Percentiles rank a stretch among this genome's conserved stretches.
These are phyloP conservation scores for Melitaea athalia DNA, from an alignment of 2,888 invertebrate species.

Conservation along the genomic window DNA sequence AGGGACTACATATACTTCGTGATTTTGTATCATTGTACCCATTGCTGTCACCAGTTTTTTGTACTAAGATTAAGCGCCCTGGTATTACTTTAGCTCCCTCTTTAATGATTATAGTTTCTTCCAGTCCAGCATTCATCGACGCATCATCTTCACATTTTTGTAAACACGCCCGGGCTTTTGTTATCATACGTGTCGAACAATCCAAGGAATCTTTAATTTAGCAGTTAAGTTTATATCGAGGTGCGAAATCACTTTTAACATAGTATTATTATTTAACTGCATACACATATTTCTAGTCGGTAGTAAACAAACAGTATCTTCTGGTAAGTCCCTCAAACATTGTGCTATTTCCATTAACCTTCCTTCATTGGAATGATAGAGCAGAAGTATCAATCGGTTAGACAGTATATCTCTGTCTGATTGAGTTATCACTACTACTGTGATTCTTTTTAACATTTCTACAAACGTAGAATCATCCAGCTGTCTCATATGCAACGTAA, in stretches of 20 bases:
- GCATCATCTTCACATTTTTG: constrained; percentile 40
- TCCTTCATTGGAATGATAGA: not conserved
- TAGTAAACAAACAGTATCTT: constrained; percentile 47
- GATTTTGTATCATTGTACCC: too few species aligned
- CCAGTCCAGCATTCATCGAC: constrained; percentile 37
- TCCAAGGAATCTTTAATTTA: not conserved
- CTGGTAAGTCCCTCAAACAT: constrained; percentile 32
- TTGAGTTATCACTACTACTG: not conserved
- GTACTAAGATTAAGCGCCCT: too few species aligned
- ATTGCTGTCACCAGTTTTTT: too few species aligned
- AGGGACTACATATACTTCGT: too few species aligned
- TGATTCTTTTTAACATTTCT: constrained; percentile 31
- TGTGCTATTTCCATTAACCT: not conserved
- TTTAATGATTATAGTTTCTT: constrained; percentile 38
- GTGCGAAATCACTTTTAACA: constrained; percentile 38
- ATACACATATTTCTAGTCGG: constrained; percentile 48
- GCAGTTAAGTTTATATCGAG: constrained; percentile 4
- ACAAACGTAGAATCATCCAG: constrained; percentile 42
- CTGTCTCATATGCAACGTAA: constrained; percentile 33
- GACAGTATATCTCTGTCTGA: not conserved
- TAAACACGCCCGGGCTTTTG: constrained; percentile 29
- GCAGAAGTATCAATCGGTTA: not conserved
- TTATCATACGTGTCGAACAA: not conserved
- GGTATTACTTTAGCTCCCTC: constrained; percentile 37
- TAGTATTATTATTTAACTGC: constrained; percentile 46